Percentiles rank a stretch among this genome's conserved stretches.
phyloP scores from a whole-genome alignment of 2,797 vertebrate species.

The Gymnoscopelus microlampas region DNA sequence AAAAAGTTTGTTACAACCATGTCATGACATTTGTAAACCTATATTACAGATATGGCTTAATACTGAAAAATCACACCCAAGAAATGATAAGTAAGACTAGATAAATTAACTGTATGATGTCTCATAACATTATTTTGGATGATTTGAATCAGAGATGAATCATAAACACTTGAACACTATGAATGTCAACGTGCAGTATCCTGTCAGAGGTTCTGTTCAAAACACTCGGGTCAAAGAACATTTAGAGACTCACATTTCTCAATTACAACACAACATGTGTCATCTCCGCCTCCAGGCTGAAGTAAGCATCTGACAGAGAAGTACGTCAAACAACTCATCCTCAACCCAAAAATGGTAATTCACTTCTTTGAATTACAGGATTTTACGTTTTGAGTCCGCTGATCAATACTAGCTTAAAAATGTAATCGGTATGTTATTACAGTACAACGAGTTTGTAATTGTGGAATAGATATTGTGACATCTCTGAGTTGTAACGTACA shows the following conservation, averaged over 20 bases:
- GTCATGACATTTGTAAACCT: conserved; percentile 19
- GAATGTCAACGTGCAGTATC: conserved; percentile 25
- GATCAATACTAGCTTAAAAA: conserved; percentile 36
- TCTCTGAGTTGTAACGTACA: conserved; percentile 70
- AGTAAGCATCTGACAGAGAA: conserved; percentile 34
- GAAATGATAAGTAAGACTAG: conserved; percentile 27
- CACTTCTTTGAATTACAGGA: conserved; percentile 40
- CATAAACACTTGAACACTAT: conserved; percentile 34
- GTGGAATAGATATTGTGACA: conserved; percentile 60
- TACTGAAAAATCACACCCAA: conserved; percentile 43
- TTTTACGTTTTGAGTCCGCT: conserved; percentile 31
- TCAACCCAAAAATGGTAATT: conserved; percentile 24
- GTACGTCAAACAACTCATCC: conserved; percentile 29
- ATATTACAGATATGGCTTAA: conserved; percentile 29
- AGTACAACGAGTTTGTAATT: conserved; percentile 13
- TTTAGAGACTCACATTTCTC: conserved; percentile 48
- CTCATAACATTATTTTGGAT: conserved; percentile 34
- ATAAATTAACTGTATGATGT: conserved; percentile 16
- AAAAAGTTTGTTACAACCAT: conserved; percentile 26
- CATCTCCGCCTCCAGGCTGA: conserved; percentile 29
- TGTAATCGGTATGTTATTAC: conserved; percentile 15
- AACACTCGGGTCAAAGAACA: conserved; percentile 51
- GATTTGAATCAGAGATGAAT: conserved; percentile 34
- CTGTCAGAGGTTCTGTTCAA: conserved; percentile 7
- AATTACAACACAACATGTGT: conserved; percentile 32